These are phyloP conservation scores for Trichomalopsis sarcophagae DNA, from an alignment of 1,140 invertebrate genomes.

Conservation along the genomic window DNA sequence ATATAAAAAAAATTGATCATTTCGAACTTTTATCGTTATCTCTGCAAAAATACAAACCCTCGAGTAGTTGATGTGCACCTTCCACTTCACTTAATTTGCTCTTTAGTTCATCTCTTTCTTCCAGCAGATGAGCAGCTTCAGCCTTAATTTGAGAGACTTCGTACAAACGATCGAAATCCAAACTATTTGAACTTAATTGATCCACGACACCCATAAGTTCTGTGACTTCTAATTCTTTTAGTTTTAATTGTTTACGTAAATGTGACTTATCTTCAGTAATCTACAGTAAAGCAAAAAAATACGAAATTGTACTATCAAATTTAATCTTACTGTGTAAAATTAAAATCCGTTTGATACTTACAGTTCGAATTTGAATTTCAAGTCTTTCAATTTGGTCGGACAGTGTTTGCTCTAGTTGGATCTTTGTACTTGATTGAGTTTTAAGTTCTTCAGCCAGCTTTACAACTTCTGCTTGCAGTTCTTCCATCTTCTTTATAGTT, in stretches of 20 bases:
- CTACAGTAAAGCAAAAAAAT: constrained; percentile 56
- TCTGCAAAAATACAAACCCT: constrained; percentile 62
- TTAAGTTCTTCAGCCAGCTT: constrained; percentile 65
- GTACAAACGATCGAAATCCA: constrained; percentile 70
- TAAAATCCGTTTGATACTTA: constrained; percentile 54
- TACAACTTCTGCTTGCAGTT: constrained; percentile 63
- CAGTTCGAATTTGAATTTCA: constrained; percentile 67
- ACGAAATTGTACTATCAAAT: constrained; percentile 38
- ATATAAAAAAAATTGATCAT: constrained; percentile 50
- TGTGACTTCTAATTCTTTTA: constrained; percentile 67
- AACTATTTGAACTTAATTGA: constrained; percentile 65
- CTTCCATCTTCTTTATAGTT: constrained; percentile 62
- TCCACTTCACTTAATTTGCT: constrained; percentile 70
- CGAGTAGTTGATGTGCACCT: constrained; percentile 69
- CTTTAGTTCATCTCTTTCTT: constrained; percentile 71
- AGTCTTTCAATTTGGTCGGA: constrained; percentile 67
- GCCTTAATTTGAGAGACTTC: constrained; percentile 69
- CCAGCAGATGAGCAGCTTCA: constrained; percentile 63
- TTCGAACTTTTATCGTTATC: background rate
- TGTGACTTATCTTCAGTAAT: constrained; percentile 62
- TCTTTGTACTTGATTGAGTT: constrained; percentile 61
- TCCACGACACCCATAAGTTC: constrained; percentile 67
- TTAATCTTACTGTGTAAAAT: background rate
- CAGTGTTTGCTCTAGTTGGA: constrained; percentile 64
- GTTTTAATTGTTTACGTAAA: constrained; percentile 64